These are phyloP conservation scores for Polydrusus cervinus DNA, from an alignment of 2,888 invertebrate genomes.

Conservation along the genomic window DNA sequence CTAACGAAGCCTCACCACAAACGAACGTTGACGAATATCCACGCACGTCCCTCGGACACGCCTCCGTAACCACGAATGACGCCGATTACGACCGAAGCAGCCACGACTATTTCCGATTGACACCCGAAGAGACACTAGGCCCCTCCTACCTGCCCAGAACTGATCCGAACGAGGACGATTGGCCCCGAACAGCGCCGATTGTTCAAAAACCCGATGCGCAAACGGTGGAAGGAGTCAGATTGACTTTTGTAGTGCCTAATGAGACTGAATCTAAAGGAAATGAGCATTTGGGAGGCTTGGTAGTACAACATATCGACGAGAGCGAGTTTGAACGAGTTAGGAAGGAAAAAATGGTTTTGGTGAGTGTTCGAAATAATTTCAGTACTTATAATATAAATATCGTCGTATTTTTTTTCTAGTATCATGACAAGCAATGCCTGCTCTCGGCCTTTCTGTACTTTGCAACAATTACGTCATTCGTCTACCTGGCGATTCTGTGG, in stretches of 20 bases:
- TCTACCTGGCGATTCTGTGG: slow-evolving; percentile 69
- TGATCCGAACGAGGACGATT: slow-evolving; percentile 47
- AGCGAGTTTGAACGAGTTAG: slow-evolving; percentile 55
- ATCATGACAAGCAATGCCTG: slow-evolving; percentile 68
- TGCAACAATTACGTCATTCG: slow-evolving; percentile 69
- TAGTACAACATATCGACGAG: slow-evolving; percentile 67
- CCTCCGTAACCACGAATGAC: slow-evolving; percentile 22
- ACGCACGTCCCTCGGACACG: slow-evolving; percentile 18
- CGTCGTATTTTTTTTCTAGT: slow-evolving; percentile 53
- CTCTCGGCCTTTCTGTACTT: slow-evolving; percentile 70
- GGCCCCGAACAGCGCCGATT: slow-evolving; percentile 51
- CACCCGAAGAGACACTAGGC: slow-evolving; percentile 13
- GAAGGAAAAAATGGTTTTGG: slow-evolving; percentile 55
- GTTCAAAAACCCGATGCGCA: slow-evolving; percentile 44
- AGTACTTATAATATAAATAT: neutral
- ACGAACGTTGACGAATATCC: slow-evolving; percentile 25
- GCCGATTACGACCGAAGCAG: slow-evolving; percentile 20
- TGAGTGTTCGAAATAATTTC: slow-evolving; percentile 30
- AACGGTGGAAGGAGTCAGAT: slow-evolving; percentile 53
- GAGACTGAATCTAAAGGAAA: slow-evolving; percentile 56
- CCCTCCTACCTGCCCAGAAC: slow-evolving; percentile 47
- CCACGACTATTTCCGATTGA: neutral
- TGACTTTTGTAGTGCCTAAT: slow-evolving; percentile 68
- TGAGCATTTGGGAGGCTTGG: slow-evolving; percentile 64
- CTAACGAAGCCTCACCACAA: slow-evolving; percentile 63